Base-by-base conservation (phyloP, 2,113 vertebrate species). In the Notothenia coriiceps region DNA sequence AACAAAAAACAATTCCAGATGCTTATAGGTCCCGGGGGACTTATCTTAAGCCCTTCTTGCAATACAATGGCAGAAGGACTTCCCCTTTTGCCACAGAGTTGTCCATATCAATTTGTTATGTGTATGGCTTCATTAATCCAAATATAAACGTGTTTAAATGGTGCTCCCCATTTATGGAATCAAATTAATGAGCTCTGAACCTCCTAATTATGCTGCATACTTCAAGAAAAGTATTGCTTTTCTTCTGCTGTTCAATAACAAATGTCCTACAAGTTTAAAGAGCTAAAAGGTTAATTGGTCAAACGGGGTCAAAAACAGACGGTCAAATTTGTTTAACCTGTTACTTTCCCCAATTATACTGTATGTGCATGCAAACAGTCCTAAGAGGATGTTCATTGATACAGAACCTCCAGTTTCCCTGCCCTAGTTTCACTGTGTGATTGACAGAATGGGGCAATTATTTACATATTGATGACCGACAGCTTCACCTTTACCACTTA, bases 401-500 rank as follows among this genome's bases (percentile, higher is more conserved):
- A 74, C 71, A 66, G 54, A 54, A 74, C 64, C 68, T 62, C 18
- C 46, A 71, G 33, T 72, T 79, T 66, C 25, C 6, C 64, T 86
- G 90, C 74, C 88, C 93, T 81, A 93, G 29, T 93, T 94, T 88
- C 60, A 65, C 70, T 50, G 2, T 13, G 6, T 93, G 93, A 93
- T 86, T 93, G 94, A 93, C 88, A 93, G 92, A 93, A 91, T 79
- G 70, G 83, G 89, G 82, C 77, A 86, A 84, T 88, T 89, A 91
- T 94, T 94, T 94, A 91, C 94, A 94, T 94, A 91, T 75, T 61
- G 78, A 92, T 93, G 88, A 84, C 91, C 89, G 64, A 86, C 73
- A 86, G 70, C 60, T 52, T 91, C 86, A 92, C 85, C 86, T 87
- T 83, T 87, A 72, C 76, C 44, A 57, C 75, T 82, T 47, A 44